These are phyloP conservation scores for Progne subis DNA, from an alignment of 2,113 vertebrate genomes.

Conservation along the genomic window DNA sequence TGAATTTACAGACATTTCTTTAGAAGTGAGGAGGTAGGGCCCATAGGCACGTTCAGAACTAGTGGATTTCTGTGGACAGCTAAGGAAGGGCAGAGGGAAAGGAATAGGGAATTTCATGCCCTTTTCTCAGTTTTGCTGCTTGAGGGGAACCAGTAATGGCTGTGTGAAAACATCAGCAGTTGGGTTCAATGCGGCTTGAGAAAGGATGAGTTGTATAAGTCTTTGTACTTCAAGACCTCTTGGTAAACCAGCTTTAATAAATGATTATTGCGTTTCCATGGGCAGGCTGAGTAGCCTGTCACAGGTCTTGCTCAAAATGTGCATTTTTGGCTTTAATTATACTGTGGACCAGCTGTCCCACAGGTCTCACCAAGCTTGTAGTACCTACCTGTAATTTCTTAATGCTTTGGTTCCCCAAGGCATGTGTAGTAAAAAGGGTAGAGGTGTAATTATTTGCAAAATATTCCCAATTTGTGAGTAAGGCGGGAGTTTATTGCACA, in stretches of 20 bases:
- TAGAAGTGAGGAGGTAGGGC: not conserved
- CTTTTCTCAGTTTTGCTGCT: not conserved
- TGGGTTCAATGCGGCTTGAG: not conserved
- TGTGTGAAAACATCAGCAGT: not conserved
- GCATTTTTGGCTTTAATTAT: not conserved
- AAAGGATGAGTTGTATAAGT: not conserved
- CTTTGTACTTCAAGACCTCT: not conserved
- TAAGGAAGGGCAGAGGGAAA: not conserved
- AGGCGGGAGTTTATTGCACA: not conserved
- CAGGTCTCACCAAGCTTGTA: not conserved
- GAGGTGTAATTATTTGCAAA: not conserved
- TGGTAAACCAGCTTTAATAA: not conserved
- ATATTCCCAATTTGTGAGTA: not conserved
- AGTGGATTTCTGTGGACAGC: not conserved
- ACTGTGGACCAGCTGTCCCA: not conserved
- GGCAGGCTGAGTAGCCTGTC: not conserved
- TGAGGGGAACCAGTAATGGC: not conserved
- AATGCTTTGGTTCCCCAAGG: not conserved
- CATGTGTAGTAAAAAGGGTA: not conserved
- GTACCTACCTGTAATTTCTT: not conserved
- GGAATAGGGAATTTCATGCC: not conserved
- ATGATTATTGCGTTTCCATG: fast-evolving
- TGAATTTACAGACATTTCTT: not conserved
- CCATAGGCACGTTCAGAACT: not conserved
- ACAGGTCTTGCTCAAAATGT: not conserved